These are phyloP conservation scores for Anneissia japonica DNA, from an alignment of 35 echinoderm and acorn worm genomes.

Conservation along the genomic window DNA sequence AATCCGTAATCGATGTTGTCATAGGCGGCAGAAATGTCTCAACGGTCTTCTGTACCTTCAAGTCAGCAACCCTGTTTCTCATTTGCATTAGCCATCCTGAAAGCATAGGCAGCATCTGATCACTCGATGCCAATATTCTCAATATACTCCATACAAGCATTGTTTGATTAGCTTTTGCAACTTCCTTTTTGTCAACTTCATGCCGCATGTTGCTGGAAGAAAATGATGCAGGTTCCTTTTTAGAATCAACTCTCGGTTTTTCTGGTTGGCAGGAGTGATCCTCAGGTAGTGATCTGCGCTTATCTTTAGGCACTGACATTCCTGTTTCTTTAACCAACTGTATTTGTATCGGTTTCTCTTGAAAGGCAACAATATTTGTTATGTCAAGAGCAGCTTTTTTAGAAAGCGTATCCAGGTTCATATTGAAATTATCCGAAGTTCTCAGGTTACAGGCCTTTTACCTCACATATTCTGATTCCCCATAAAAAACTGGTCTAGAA, in stretches of 20 bases:
- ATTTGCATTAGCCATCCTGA: constrained; percentile 17
- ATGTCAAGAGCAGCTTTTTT: constrained; percentile 21
- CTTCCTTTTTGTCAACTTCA: constrained; percentile 12
- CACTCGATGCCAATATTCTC: constrained; percentile 11
- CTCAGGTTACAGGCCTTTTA: too few species aligned
- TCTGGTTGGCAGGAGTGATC: not conserved
- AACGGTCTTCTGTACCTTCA: constrained; percentile 3
- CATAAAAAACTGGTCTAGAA: too few species aligned
- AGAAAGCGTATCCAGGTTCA: constrained; percentile 7
- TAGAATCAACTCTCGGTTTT: constrained; percentile 14
- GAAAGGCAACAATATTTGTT: constrained; percentile 24
- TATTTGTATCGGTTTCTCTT: constrained; percentile 11
- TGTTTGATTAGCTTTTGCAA: constrained; percentile 6
- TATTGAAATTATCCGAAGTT: constrained; percentile 32
- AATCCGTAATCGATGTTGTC: constrained; percentile 14
- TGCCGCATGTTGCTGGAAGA: not conserved
- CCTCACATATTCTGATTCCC: too few species aligned
- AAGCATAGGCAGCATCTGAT: not conserved
- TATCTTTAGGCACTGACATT: not conserved
- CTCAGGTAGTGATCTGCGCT: not conserved
- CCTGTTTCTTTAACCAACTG: not conserved
- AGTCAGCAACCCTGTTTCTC: constrained; percentile 7
- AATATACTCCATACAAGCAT: constrained; percentile 17
- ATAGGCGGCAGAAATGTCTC: constrained; percentile 33
- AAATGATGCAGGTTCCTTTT: constrained; percentile 12